Conservation (phyloP, 2,797 vertebrate genomes). For the Gobionotothen gibberifrons region DNA sequence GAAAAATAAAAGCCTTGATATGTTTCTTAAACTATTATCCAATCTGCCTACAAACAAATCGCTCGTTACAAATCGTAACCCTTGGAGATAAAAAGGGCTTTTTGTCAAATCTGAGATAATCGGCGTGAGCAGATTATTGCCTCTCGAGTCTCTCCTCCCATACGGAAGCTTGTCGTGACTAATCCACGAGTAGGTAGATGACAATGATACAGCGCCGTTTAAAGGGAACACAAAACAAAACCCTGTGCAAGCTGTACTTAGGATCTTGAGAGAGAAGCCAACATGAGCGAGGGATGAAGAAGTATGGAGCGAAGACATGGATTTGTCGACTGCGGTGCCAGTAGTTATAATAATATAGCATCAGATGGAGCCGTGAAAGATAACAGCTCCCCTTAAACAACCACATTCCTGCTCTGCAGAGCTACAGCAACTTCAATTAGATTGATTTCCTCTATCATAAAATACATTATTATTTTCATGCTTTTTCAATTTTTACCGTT, state of each 20-base stretch:
- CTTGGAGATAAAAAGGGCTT: background rate
- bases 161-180: constrained; percentile 40
- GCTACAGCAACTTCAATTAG: constrained; percentile 46
- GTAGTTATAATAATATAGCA: constrained; percentile 57
- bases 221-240: constrained; percentile 45
- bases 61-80: background rate
- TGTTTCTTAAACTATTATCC: constrained; percentile 3
- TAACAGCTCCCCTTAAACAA: constrained; percentile 47
- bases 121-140: background rate
- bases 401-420: constrained; percentile 45
- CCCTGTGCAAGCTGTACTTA: constrained; percentile 24
- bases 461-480: constrained; percentile 43
- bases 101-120: constrained; percentile 30
- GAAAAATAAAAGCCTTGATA: background rate
- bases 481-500: constrained; percentile 20
- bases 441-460: constrained; percentile 46
- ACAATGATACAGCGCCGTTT: constrained; percentile 36
- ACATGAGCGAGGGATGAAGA: constrained; percentile 45
- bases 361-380: constrained; percentile 53
- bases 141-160: background rate
- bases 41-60: background rate
- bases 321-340: constrained; percentile 45
- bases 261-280: constrained; percentile 36
- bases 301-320: constrained; percentile 33
- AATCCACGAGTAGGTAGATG: constrained; percentile 35